Evolutionary conservation across 2,888 invertebrate genomes (phyloP).

Genomic region (Anorthoa munda): DNA sequence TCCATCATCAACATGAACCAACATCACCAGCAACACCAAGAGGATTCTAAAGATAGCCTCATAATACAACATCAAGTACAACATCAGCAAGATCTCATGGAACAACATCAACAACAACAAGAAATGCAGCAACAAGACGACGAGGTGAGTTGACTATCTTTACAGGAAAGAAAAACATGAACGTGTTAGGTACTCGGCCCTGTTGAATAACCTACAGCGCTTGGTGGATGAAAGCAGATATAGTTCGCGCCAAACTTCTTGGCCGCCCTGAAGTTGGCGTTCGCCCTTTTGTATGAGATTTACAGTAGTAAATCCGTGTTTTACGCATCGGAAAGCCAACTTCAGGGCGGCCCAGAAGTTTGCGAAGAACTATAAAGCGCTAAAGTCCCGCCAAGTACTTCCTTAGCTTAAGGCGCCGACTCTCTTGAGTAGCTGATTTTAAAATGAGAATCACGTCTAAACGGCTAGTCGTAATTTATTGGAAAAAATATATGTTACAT

Average conservation of each 20-base stretch:
- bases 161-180: neutral
- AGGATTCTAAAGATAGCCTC: constrained; percentile 89
- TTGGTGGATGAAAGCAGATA: neutral
- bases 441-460: no score
- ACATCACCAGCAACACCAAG: constrained; percentile 81
- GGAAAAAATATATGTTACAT: no score
- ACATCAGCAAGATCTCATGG: constrained; percentile 88
- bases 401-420: no score
- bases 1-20: constrained; percentile 87
- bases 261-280: no score
- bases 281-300: no score
- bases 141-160: constrained; percentile 76
- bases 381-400: neutral
- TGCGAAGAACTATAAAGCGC: no score
- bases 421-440: no score
- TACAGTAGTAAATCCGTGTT: no score
- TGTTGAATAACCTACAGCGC: neutral
- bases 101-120: constrained; percentile 87
- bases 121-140: constrained; percentile 89
- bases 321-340: no score
- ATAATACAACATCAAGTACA: constrained; percentile 88
- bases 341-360: no score
- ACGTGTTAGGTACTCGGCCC: neutral
- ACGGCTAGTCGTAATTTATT: no score
- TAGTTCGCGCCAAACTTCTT: neutral